phyloP scores from a whole-genome alignment of 2,888 invertebrate species.

The Amiota mariae region DNA sequence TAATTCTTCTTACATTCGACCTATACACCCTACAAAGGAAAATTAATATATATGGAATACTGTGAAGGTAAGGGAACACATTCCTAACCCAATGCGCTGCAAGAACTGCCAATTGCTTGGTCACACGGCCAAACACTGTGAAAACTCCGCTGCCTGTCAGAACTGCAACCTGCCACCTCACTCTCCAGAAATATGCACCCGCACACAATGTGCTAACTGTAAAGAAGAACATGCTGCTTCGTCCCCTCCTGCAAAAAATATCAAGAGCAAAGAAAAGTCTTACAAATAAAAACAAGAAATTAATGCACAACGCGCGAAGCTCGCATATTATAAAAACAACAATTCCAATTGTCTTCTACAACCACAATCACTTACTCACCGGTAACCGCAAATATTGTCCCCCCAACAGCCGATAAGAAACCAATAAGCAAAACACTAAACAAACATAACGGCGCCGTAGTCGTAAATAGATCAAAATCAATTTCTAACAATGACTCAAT shows the following conservation, averaged over 20 bases:
- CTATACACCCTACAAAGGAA: conserved; percentile 1
- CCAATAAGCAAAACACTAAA: too few species aligned
- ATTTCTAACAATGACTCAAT: too few species aligned
- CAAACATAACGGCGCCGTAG: too few species aligned
- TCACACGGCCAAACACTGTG: conserved; percentile 30
- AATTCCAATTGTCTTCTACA: background rate
- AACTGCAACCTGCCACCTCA: conserved; percentile 24
- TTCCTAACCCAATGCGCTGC: conserved; percentile 33
- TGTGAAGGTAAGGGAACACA: conserved; percentile 31
- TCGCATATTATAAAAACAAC: background rate
- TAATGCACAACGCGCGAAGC: conserved; percentile 7
- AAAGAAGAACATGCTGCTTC: conserved; percentile 15
- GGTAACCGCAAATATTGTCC: background rate
- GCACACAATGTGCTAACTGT: conserved; percentile 30
- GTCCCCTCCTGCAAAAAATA: background rate
- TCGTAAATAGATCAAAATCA: too few species aligned
- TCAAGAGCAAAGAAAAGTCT: background rate
- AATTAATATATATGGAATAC: conserved; percentile 27
- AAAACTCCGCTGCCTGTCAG: conserved; percentile 21
- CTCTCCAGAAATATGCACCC: conserved; percentile 16
- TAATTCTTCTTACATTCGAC: background rate
- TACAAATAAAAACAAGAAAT: conserved; percentile 5
- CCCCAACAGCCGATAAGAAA: too few species aligned
- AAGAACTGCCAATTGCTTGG: conserved; percentile 25
- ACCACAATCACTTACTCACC: background rate